phyloP scores from a whole-genome alignment of 2,797 vertebrate species.

The Crenichthys baileyi region DNA sequence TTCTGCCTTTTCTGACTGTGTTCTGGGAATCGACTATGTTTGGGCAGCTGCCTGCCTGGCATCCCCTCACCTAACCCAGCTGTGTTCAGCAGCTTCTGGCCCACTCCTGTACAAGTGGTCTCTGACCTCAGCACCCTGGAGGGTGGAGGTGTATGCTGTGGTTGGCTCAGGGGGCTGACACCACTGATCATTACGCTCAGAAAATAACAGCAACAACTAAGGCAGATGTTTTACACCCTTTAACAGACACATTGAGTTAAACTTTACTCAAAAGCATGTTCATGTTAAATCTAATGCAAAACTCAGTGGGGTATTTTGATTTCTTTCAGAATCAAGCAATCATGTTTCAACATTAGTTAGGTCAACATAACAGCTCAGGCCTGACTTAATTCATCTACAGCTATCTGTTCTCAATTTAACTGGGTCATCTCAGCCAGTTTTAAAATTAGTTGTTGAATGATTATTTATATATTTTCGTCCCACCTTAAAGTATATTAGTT shows the following conservation, averaged over 20 bases:
- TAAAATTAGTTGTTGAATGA: background rate
- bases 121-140: slow-evolving; percentile 42
- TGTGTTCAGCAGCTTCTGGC: slow-evolving; percentile 41
- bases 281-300: background rate
- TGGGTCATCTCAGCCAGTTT: background rate
- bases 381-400: background rate
- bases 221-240: background rate
- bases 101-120: slow-evolving; percentile 34
- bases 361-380: background rate
- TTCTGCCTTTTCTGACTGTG: slow-evolving; percentile 46
- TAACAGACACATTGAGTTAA: background rate
- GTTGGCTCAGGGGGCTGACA: slow-evolving; percentile 36
- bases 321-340: background rate
- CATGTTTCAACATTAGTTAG: background rate
- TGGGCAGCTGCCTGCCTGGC: slow-evolving; percentile 81
- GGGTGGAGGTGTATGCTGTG: slow-evolving; percentile 27
- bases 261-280: background rate
- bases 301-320: background rate
- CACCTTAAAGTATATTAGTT: background rate
- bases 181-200: slow-evolving; percentile 15
- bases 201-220: background rate
- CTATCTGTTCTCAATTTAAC: background rate
- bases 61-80: slow-evolving; percentile 56
- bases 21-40: slow-evolving; percentile 67
- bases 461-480: background rate